Conservation (phyloP, 2,888 invertebrate species). For the Hemithea aestivaria region DNA sequence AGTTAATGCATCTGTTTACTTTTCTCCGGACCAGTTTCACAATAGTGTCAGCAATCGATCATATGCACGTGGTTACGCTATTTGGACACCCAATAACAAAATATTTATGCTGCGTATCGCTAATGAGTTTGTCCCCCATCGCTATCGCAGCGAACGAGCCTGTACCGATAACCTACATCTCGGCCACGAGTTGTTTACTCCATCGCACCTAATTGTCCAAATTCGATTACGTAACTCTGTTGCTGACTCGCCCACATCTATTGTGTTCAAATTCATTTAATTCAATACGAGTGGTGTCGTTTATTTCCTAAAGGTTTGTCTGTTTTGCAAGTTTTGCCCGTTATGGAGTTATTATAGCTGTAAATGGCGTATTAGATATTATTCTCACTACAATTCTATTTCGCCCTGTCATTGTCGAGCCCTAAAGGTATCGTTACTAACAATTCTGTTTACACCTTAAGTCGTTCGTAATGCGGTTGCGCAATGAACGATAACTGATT, state of each 20-base stretch:
- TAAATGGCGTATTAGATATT: constrained; percentile 29
- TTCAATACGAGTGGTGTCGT: constrained; percentile 34
- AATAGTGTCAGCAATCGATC: constrained; percentile 11
- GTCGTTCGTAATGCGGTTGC: constrained; percentile 35
- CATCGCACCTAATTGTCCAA: constrained; percentile 52
- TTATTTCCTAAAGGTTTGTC: constrained; percentile 40
- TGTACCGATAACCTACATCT: constrained; percentile 61
- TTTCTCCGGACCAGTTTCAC: constrained; percentile 22
- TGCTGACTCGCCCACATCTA: constrained; percentile 36
- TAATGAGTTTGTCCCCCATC: constrained; percentile 44
- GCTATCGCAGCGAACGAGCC: constrained; percentile 33
- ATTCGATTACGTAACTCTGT: constrained; percentile 50
- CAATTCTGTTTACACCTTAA: constrained; percentile 49
- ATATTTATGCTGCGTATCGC: constrained; percentile 36
- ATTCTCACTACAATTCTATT: constrained; percentile 22
- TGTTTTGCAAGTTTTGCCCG: constrained; percentile 41
- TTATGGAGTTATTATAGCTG: constrained; percentile 24
- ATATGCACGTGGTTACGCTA: constrained; percentile 29
- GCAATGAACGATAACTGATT: constrained; percentile 49
- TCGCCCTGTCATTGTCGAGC: constrained; percentile 34
- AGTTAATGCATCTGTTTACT: no score
- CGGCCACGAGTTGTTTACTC: constrained; percentile 50
- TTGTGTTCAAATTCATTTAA: constrained; percentile 42
- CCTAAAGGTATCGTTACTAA: constrained; percentile 44
- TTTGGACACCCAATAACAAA: constrained; percentile 35